Conservation (phyloP, 2,888 invertebrate genomes). For the Monochamus alternatus region DNA sequence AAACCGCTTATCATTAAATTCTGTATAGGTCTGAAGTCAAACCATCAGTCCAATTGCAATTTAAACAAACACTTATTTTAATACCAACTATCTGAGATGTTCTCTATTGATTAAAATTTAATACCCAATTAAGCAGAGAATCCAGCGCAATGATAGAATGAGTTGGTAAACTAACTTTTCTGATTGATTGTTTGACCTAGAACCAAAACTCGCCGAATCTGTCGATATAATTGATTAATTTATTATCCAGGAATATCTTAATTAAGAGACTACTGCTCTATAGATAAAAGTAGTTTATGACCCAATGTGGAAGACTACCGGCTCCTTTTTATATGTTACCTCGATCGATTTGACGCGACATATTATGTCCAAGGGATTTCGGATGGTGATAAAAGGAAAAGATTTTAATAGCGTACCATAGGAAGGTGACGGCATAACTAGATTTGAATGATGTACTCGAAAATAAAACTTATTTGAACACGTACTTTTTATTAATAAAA, state of each 20-base stretch:
- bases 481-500: no score
- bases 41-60: no score
- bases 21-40: no score
- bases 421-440: neutral
- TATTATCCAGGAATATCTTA: neutral
- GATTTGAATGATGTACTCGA: no score
- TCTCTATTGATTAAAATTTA: no score
- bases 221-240: neutral
- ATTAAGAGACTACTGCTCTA: neutral
- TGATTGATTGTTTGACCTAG: neutral
- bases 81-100: no score
- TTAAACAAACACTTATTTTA: no score
- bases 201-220: neutral
- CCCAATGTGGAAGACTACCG: neutral
- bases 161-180: neutral
- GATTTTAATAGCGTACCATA: neutral
- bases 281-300: neutral
- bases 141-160: neutral
- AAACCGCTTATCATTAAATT: no score
- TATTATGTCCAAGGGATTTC: neutral
- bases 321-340: neutral
- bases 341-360: slow-evolving; percentile 2
- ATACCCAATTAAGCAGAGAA: neutral
- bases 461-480: no score
- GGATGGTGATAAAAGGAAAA: neutral